phyloP scores from a whole-genome alignment of 2,113 vertebrate species.

The Lepus timidus region DNA sequence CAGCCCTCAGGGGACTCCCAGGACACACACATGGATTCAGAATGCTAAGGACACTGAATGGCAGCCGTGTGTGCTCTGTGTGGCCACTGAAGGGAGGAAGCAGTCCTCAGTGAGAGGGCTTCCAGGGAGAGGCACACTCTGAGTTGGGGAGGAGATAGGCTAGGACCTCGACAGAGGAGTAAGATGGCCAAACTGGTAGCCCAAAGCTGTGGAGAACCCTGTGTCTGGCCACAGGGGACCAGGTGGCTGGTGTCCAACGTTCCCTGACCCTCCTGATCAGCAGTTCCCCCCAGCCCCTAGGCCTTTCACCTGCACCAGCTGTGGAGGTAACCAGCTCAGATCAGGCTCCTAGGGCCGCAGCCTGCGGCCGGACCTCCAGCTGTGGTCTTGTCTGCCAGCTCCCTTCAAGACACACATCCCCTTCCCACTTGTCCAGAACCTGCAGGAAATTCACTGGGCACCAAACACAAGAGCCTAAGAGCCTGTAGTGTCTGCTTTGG shows the following conservation, averaged over 20 bases:
- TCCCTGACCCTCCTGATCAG: rapidly evolving
- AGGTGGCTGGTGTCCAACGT: neutral
- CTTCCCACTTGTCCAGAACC: neutral
- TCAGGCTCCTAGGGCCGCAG: neutral
- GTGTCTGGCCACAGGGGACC: neutral
- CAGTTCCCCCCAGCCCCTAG: neutral
- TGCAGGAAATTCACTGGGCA: neutral
- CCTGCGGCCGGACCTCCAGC: neutral
- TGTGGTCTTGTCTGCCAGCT: neutral
- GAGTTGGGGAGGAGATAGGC: neutral
- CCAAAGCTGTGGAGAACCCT: neutral
- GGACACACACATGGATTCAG: neutral
- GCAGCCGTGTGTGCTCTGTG: neutral
- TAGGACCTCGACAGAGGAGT: neutral
- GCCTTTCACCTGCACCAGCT: neutral
- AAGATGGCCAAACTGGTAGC: neutral
- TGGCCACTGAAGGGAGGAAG: neutral
- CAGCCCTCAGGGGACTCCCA: neutral
- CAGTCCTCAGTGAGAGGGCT: rapidly evolving
- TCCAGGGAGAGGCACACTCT: neutral
- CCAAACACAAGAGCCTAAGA: neutral
- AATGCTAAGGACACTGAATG: neutral
- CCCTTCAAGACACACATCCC: neutral
- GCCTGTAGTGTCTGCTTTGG: neutral
- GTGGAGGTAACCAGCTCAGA: neutral